phyloP scores from a whole-genome alignment of 2,797 vertebrate genomes.

The Neosilurus hyrtlii region DNA sequence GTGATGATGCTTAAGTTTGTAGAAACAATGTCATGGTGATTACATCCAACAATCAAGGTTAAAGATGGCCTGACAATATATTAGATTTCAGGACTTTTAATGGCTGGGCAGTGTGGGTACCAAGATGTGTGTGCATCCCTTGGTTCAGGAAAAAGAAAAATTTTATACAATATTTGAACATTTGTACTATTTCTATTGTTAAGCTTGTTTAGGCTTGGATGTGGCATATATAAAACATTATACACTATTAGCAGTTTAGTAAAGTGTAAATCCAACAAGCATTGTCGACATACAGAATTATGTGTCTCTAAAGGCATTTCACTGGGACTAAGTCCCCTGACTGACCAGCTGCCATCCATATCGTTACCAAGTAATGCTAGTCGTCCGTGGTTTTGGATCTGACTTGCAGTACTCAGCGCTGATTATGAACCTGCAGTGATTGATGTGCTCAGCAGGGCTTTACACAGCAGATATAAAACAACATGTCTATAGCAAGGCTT shows the following conservation, averaged over 20 bases:
- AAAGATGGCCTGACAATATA: too few species aligned
- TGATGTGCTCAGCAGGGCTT: conserved; percentile 48
- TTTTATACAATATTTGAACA: too few species aligned
- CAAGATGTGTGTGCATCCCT: too few species aligned
- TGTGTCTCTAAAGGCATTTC: background rate
- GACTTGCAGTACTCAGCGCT: conserved; percentile 21
- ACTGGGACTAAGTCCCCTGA: background rate
- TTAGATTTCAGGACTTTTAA: too few species aligned
- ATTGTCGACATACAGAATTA: background rate
- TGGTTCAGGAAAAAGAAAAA: too few species aligned
- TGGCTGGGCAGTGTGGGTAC: too few species aligned
- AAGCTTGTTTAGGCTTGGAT: background rate
- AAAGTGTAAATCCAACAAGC: background rate
- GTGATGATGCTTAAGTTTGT: too few species aligned
- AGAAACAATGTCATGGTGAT: too few species aligned
- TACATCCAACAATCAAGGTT: too few species aligned
- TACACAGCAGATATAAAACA: conserved; percentile 47
- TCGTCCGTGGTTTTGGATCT: background rate
- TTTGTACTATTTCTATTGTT: background rate
- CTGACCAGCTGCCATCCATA: background rate
- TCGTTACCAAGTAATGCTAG: background rate
- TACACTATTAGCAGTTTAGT: background rate
- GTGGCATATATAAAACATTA: background rate
- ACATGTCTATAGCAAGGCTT: conserved; percentile 34
- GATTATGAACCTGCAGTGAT: conserved; percentile 49